Evolutionary conservation across 2,888 invertebrate genomes (phyloP).

Genomic region (Unio pictorum): DNA sequence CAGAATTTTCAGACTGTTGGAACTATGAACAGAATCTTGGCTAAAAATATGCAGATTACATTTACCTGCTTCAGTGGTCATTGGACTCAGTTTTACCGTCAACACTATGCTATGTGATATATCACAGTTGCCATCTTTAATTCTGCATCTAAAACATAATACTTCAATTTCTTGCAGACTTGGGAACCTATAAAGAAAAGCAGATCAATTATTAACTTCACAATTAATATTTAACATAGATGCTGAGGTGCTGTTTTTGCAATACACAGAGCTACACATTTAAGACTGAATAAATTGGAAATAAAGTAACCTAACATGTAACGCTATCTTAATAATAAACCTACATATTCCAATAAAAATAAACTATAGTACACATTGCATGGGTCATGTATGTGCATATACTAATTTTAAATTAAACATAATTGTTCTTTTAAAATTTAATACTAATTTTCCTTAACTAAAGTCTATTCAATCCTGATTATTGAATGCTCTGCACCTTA

Average conservation of each 20-base stretch:
- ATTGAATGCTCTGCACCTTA: too few relatives aligned
- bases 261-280: neutral
- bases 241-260: neutral
- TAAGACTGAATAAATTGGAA: neutral
- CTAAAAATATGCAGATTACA: neutral
- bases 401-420: too few relatives aligned
- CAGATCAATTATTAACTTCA: too few relatives aligned
- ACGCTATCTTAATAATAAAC: too few relatives aligned
- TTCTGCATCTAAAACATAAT: conserved; percentile 70
- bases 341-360: too few relatives aligned
- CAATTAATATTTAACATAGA: neutral
- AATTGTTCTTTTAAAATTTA: too few relatives aligned
- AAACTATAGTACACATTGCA: too few relatives aligned
- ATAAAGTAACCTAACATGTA: neutral
- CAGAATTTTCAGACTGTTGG: neutral
- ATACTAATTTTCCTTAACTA: too few relatives aligned
- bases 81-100: conserved; percentile 35
- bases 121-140: conserved; percentile 64
- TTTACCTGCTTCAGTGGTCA: conserved; percentile 40
- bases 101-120: conserved; percentile 67
- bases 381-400: too few relatives aligned
- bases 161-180: conserved; percentile 52
- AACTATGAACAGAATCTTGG: neutral
- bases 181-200: conserved; percentile 42
- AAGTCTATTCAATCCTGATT: too few relatives aligned